Evolutionary conservation across 2,888 invertebrate species (phyloP).

Genomic region (Bimastos eiseni): DNA sequence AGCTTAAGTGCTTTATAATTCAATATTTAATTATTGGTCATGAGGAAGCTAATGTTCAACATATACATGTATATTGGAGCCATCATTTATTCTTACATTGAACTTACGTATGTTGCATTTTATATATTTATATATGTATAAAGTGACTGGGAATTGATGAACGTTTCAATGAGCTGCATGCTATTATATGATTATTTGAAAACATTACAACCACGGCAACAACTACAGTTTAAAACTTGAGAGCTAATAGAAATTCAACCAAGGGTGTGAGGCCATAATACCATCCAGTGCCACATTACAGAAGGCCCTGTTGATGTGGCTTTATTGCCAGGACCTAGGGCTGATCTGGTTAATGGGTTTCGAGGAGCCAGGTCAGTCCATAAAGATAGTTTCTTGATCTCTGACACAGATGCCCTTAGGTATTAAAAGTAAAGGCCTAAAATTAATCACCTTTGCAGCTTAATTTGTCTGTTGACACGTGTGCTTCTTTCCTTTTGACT

Average conservation of each 20-base stretch:
- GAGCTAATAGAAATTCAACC: not conserved
- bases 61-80: not conserved
- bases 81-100: too few species aligned
- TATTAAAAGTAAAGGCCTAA: not conserved
- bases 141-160: not conserved
- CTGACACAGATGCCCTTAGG: too few species aligned
- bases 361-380: not conserved
- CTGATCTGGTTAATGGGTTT: not conserved
- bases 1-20: too few species aligned
- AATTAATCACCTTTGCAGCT: not conserved
- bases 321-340: not conserved
- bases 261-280: not conserved
- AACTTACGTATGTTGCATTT: not conserved
- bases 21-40: too few species aligned
- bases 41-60: too few species aligned
- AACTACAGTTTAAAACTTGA: not conserved
- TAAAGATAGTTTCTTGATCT: not conserved
- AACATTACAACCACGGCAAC: not conserved
- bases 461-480: not conserved
- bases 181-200: not conserved
- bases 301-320: not conserved
- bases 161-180: not conserved
- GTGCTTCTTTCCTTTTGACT: not conserved
- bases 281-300: not conserved
- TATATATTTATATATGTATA: not conserved